Conservation (phyloP, 1,140 invertebrate species). For the Sitobion miscanthi region DNA sequence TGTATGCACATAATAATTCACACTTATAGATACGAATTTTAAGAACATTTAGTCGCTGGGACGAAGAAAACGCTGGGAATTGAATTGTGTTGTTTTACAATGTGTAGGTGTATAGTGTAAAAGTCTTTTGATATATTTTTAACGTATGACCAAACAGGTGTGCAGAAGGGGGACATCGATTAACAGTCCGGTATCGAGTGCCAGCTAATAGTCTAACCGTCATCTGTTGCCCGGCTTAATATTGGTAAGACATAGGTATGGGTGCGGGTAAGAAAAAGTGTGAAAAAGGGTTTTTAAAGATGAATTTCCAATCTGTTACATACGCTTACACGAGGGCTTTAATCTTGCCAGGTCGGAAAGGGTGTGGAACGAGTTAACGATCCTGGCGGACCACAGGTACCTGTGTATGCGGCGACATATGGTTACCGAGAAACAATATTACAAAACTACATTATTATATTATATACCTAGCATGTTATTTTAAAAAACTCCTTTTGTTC, state of each 20-base stretch:
- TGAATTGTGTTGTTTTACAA: background rate
- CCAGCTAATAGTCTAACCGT: background rate
- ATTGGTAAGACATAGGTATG: constrained; percentile 6
- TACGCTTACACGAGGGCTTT: background rate
- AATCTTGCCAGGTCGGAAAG: constrained; percentile 22
- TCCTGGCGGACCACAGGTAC: constrained; percentile 46
- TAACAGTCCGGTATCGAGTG: constrained; percentile 35
- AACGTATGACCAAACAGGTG: constrained; percentile 35
- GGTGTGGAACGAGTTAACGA: constrained; percentile 53
- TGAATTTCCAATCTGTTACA: constrained; percentile 53
- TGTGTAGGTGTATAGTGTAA: background rate
- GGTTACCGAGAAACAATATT: constrained; percentile 50
- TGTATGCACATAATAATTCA: background rate
- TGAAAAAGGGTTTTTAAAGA: constrained; percentile 44
- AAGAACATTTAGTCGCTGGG: background rate
- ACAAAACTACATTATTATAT: constrained; percentile 21
- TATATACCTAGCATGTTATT: constrained; percentile 24
- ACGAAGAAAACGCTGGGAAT: background rate
- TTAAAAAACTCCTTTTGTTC: constrained; percentile 18
- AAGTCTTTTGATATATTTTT: background rate
- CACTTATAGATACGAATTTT: background rate
- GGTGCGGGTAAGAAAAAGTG: background rate
- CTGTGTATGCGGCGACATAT: constrained; percentile 44
- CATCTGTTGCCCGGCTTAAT: constrained; percentile 47
- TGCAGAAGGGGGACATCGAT: constrained; percentile 37